A percentile compares a stretch with the other conserved stretches of the same genome.
phyloP scores from a whole-genome alignment of 2,888 invertebrate genomes.

The Penaeus monodon region DNA sequence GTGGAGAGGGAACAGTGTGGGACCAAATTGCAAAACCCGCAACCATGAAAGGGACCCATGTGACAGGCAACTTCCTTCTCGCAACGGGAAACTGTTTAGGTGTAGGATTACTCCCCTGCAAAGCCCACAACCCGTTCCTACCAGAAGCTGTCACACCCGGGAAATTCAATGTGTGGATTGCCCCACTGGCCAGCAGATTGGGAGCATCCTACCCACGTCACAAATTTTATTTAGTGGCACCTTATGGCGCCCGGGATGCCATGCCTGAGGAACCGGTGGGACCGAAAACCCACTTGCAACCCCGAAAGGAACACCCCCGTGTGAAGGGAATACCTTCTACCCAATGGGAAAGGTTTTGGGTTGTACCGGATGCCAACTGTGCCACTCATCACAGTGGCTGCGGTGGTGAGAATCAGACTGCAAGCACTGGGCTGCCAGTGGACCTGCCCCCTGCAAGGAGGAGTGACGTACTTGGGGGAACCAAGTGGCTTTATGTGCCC shows the following conservation, averaged over 20 bases:
- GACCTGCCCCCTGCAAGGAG: slow-evolving; percentile 9
- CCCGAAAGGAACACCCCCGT: slow-evolving; percentile 13
- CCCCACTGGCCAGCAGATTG: slow-evolving; percentile 17
- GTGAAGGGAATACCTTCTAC: slow-evolving; percentile 23
- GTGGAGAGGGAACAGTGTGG: slow-evolving; percentile 22
- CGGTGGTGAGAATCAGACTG: background rate
- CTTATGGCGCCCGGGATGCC: slow-evolving; percentile 33
- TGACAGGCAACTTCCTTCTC: slow-evolving; percentile 21
- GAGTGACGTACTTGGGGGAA: slow-evolving; percentile 23
- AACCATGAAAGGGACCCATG: slow-evolving; percentile 22
- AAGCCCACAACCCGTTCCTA: too few species aligned
- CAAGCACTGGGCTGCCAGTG: slow-evolving; percentile 9
- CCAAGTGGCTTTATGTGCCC: slow-evolving; percentile 18
- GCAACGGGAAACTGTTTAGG: slow-evolving; percentile 3
- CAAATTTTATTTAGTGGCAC: slow-evolving; percentile 62
- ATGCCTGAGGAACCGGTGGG: slow-evolving; percentile 23
- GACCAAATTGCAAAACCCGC: slow-evolving; percentile 31
- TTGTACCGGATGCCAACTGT: background rate
- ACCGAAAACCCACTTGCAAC: slow-evolving; percentile 25
- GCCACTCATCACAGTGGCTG: background rate
- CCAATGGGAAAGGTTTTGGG: slow-evolving; percentile 4
- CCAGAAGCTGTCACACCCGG: background rate
- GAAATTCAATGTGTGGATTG: background rate
- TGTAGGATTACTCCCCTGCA: background rate
- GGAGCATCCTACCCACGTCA: slow-evolving; percentile 46